Percentiles rank a stretch among this genome's conserved stretches.
phyloP scores from a whole-genome alignment of 92 coral and sea anemone genomes.

The Palythoa grandis region DNA sequence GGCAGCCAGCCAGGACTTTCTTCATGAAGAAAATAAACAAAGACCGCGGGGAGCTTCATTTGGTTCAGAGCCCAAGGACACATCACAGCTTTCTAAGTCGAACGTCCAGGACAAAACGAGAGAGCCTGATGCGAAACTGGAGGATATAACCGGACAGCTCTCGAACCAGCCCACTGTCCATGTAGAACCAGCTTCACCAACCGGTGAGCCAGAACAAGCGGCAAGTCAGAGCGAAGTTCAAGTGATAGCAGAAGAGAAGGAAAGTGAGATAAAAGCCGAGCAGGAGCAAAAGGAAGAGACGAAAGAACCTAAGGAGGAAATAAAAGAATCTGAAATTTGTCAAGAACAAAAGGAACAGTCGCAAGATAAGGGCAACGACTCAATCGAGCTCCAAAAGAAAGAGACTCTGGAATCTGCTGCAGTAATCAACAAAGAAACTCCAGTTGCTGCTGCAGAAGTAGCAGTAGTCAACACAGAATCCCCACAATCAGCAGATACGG shows the following conservation, averaged over 20 bases:
- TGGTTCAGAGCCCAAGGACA: constrained; percentile 20
- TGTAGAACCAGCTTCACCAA: constrained; percentile 19
- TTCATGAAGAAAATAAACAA: constrained; percentile 1
- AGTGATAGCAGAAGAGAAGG: not conserved
- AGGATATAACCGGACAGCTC: constrained; percentile 16
- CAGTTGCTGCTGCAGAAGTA: not conserved
- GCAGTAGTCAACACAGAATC: constrained; percentile 5
- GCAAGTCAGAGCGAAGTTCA: not conserved
- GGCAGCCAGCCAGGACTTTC: constrained; percentile 28
- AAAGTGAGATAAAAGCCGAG: not conserved
- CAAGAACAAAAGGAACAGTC: not conserved
- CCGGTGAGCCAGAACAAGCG: constrained; percentile 8
- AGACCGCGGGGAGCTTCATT: constrained; percentile 28
- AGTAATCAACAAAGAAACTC: not conserved
- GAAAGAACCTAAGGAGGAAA: not conserved
- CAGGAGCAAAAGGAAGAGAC: not conserved
- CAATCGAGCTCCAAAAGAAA: not conserved
- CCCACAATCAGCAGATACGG: not conserved
- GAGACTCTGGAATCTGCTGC: not conserved
- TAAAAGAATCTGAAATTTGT: not conserved
- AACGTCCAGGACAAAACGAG: not conserved
- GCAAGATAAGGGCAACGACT: not conserved
- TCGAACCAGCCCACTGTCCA: constrained; percentile 7
- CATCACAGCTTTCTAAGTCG: not conserved
- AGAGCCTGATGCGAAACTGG: not conserved